Evolutionary conservation across 2,113 vertebrate genomes (phyloP), one percentile per base, ranked within the genome.

Genomic region (Aythya baeri): DNA sequence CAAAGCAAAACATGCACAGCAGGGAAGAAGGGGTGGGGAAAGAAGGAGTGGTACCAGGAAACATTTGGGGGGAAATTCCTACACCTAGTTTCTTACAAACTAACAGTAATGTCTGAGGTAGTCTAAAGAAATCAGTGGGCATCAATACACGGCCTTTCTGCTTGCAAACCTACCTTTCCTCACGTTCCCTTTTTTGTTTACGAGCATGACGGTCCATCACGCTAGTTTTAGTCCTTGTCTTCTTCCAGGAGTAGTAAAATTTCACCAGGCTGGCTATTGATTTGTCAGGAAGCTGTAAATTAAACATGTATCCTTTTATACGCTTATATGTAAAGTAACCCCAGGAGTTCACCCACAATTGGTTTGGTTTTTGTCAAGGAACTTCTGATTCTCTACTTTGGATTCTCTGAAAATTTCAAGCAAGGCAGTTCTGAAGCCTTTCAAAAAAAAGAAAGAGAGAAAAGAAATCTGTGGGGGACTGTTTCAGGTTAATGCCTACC

Each of bases 161-260:
- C 59, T 77, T 44, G 57, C 22, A 46, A 17, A 92, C 98, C 96
- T 95, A 99, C 99, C 99, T 99, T 90, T 99, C 98, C 34, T 98
- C 99, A 55, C 99, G 97, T 92, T 99, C 99, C 75, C 99, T 98
- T 92, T 99, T 99, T 83, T 99, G 98, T 88, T 99, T 99, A 68
- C 99, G 98, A 54, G 99, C 99, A 49, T 99, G 99, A 59, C 99
- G 98, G 65, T 99, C 99, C 99, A 99, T 99, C 97, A 99, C 98
- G 2, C 99, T 99, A 50, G 99, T 99, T 98, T 99, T 99, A 96
- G 99, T 99, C 91, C 99, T 98, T 4, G 99, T 99, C 96, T 99
- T 99, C 98, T 99, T 99, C 99, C 99, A 99, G 5, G 99, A 99
- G 96, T 99, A 99, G 97, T 99, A 99, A 94, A 99, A 99, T 62